These are phyloP conservation scores for Allophyes oxyacanthae DNA, from an alignment of 2,888 invertebrate species.

Conservation along the genomic window DNA sequence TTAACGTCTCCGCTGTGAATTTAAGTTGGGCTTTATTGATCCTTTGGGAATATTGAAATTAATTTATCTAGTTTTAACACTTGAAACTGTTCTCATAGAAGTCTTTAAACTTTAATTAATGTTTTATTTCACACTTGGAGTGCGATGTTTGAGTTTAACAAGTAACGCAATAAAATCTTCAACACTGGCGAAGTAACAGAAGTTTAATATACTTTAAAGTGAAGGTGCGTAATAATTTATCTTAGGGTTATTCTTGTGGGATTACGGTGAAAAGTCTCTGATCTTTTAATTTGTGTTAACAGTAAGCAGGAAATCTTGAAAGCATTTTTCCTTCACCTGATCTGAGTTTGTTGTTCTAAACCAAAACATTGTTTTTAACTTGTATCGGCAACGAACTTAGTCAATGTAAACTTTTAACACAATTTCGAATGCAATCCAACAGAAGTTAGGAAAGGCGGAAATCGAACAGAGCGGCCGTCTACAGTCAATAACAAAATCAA, in stretches of 20 bases:
- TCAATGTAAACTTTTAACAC: conserved; percentile 80
- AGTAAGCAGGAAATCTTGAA: conserved; percentile 31
- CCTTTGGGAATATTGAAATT: conserved; percentile 73
- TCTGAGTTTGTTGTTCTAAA: conserved; percentile 70
- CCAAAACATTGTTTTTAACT: conserved; percentile 73
- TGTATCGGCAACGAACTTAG: conserved; percentile 67
- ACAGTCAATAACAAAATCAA: conserved; percentile 75
- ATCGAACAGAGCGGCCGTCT: conserved; percentile 70
- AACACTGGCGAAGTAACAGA: conserved; percentile 35
- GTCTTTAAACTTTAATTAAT: conserved; percentile 53
- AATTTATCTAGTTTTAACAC: conserved; percentile 69
- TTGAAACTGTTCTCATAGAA: conserved; percentile 51
- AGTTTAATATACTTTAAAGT: conserved; percentile 32
- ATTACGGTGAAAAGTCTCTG: conserved; percentile 12
- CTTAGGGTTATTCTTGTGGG: conserved; percentile 22
- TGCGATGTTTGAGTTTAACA: conserved; percentile 19
- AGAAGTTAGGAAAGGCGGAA: conserved; percentile 73
- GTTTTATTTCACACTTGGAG: conserved; percentile 21
- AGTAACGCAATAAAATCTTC: conserved; percentile 44
- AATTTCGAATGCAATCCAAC: conserved; percentile 78
- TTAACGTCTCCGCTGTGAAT: conserved; percentile 77
- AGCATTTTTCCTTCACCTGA: conserved; percentile 60
- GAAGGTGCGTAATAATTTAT: conserved; percentile 32
- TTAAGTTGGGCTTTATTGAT: conserved; percentile 75
- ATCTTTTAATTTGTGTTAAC: conserved; percentile 41